Conservation (phyloP, 30 jellyfish, hydroid and myxozoan species). For the Sanderia malayensis region DNA sequence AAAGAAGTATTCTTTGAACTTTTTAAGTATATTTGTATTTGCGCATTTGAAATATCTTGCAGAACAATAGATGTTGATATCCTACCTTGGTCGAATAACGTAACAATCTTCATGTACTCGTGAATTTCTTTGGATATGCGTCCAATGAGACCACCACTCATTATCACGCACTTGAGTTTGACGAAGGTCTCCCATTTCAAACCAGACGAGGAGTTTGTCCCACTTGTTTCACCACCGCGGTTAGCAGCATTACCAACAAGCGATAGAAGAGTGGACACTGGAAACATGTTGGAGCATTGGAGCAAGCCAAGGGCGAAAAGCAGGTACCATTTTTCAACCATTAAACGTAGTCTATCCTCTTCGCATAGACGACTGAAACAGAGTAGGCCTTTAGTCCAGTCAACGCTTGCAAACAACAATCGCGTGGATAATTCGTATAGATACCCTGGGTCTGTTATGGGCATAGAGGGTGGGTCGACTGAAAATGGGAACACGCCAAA, state of each 20-base stretch:
- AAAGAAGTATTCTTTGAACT: too few species aligned
- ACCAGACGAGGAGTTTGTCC: constrained; percentile 19
- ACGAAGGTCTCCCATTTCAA: constrained; percentile 84
- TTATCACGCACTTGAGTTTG: constrained; percentile 76
- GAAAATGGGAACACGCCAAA: constrained; percentile 52
- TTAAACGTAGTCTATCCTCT: constrained; percentile 70
- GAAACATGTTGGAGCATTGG: constrained; percentile 92
- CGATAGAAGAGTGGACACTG: constrained; percentile 89
- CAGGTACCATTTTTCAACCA: constrained; percentile 83
- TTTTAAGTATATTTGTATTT: too few species aligned
- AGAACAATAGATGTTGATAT: neutral
- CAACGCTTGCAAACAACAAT: constrained; percentile 88
- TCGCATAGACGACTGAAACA: constrained; percentile 79
- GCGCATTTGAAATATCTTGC: too few species aligned
- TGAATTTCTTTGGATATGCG: constrained; percentile 72
- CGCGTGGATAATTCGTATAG: constrained; percentile 92
- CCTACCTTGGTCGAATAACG: constrained; percentile 93
- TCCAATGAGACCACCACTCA: constrained; percentile 82
- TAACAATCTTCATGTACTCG: constrained; percentile 88
- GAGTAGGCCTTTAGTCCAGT: constrained; percentile 86
- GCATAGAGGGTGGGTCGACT: constrained; percentile 85
- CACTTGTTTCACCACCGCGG: constrained; percentile 15
- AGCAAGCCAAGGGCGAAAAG: constrained; percentile 91
- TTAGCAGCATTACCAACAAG: constrained; percentile 68
- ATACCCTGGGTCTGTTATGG: constrained; percentile 92